Base-by-base conservation (phyloP, 1,140 invertebrate genomes). In the Metopolophium dirhodum region DNA sequence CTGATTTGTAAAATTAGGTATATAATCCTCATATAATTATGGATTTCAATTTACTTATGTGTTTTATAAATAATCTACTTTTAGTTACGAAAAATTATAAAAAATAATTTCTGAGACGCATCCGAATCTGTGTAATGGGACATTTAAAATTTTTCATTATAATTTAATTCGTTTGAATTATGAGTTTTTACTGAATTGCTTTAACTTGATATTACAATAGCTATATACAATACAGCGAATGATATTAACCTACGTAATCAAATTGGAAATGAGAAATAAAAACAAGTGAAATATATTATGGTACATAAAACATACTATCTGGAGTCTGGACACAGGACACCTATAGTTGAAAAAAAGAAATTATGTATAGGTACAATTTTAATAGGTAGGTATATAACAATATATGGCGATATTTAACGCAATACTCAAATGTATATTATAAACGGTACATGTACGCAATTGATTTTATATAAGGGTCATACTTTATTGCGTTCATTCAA, bases 381-480 rank as follows among this genome's bases (percentile, higher is more conserved):
- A n/a, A 77, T 77, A 77, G 61, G n/a, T 68, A 3, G 3, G 11
- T 68, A 37, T 37, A 37, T 37, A 37, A 37, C 18, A 47, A 0
- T 47, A 0, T 77, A n/a, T 77, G 30, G 30, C 61, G 11, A 77
- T 77, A 18, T 77, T 54, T 77, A 77, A 77, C 14, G 51, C 22
- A 77, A 77, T 77, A 35, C 61, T 77, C 61, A 4, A 77, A 77
- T 77, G 14, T n/a, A 77, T n/a, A 77, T 77, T n/a, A 77, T 77
- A 77, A 77, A 77, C 61, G 14, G 61, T 18, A 68, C 61, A 77
- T 77, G 14, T 18, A n/a, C 14, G n/a, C n/a, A 77, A 77, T 77
- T 77, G 61, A 77, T 77, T 77, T 77, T 77, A 18, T 77, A 77
- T 77, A 77, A 77, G 61, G 61, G 61, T 20, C 61, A 77, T 77